These are phyloP conservation scores for Apteryx owenii DNA, from an alignment of 2,113 vertebrate species.

Conservation along the genomic window DNA sequence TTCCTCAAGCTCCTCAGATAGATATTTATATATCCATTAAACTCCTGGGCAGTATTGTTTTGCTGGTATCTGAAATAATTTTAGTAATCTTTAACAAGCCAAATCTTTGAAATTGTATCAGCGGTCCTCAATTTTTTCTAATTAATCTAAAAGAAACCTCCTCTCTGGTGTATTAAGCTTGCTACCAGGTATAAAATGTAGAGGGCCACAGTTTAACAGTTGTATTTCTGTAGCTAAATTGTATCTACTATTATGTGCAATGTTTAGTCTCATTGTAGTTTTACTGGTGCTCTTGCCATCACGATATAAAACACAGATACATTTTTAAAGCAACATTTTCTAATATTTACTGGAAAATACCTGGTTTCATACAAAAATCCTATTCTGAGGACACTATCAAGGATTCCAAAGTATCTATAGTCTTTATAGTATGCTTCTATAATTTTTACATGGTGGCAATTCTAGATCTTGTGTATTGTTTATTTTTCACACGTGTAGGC, in stretches of 20 bases:
- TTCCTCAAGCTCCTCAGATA: neutral
- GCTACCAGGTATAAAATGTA: neutral
- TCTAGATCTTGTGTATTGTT: neutral
- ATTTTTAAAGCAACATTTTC: neutral
- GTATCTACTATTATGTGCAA: neutral
- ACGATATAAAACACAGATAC: neutral
- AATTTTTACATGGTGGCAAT: neutral
- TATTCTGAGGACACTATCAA: neutral
- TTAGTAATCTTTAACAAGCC: neutral
- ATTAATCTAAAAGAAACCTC: neutral
- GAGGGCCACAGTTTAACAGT: neutral
- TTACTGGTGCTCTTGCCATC: neutral
- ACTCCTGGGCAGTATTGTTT: neutral
- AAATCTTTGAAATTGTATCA: neutral
- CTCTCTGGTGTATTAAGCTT: neutral
- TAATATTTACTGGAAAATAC: neutral
- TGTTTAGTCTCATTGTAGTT: neutral
- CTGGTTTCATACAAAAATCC: neutral
- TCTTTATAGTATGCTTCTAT: neutral
- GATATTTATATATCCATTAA: too few species aligned
- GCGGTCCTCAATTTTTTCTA: neutral
- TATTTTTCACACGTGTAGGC: neutral
- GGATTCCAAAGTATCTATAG: neutral
- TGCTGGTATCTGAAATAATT: neutral
- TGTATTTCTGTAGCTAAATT: neutral